Evolutionary conservation across 2,888 invertebrate genomes (phyloP), one percentile per base, ranked within the genome.

Genomic region (Orgyia antiqua): DNA sequence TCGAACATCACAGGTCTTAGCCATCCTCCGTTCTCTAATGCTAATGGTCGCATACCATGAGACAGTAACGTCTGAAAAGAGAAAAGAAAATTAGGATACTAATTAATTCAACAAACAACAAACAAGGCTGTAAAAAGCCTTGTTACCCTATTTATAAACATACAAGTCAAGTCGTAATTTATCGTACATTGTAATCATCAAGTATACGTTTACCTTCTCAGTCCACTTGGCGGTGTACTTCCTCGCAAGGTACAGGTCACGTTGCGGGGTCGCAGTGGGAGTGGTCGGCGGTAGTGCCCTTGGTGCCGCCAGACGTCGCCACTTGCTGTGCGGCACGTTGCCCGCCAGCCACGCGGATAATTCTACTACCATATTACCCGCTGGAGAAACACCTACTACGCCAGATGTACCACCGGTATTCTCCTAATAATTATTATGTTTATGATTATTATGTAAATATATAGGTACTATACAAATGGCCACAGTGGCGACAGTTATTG

Each of bases 1-100:
- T 96, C 96, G 75, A 98, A 98, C 55, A 98, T 88, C 4, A 97
- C 93, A n/a, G 94, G 93, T 48, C 95, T 93, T 37, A 98, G 84
- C 98, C 98, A 98, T 0, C 93, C 91, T 21, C 91, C 90, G 50
- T 92, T 90, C 24, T 90, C 89, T 10, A 93, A 71, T 12, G 89
- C 88, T 27, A 93, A 68, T 0, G 88, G 88, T 1, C 89, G 87
- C 51, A 89, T 86, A 25, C 89, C 89, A 42, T 83, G 77, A 0
- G 83, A 80, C 21, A 83, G 42, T 69, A 88, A 37, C 49, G 75
- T 62, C 87, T 84, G 53, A 18, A 2, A 6, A 13, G 4, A 15
- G 15, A 3, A n/a, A 7, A n/a, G n/a, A n/a, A n/a, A n/a, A n/a
- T n/a, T n/a, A n/a, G n/a, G n/a, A n/a, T n/a, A n/a, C n/a, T n/a